Evolutionary conservation across 1,140 invertebrate genomes (phyloP), one percentile per base, ranked within the genome.

Genomic region (Orius laevigatus): DNA sequence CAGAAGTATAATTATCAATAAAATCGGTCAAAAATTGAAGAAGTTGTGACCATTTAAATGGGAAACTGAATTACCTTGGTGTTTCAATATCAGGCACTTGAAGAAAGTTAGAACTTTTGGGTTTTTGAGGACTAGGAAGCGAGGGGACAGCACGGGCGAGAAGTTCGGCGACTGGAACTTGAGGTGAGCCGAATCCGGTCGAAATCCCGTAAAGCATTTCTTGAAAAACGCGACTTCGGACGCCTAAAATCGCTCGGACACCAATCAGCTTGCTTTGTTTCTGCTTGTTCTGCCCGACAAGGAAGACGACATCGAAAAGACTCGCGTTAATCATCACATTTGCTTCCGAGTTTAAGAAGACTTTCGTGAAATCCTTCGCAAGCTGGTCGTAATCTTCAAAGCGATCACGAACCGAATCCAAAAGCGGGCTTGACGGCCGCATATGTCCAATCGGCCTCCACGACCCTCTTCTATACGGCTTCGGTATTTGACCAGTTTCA

Each of bases 161-260:
- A 41, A 91, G 66, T 62, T 92, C 85, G 0, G 85, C 86, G 2
- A 90, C 85, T 1, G 86, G 87, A 49, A 89, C 85, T 70, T 89
- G 86, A 1, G 84, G 87, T 45, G 85, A 89, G n/a, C 88, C 86
- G 60, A 91, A 91, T 34, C 86, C 86, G 0, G 87, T 85, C 59
- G 88, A 85, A 56, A 93, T 92, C 50, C 89, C 89, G 62, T 93
- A 93, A 14, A 94, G 65, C 87, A 94, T 92, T 68, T 94, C 88
- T 71, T 93, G 81, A 60, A 88, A 88, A 11, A 81, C 78, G 55
- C 76, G 77, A 70, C 84, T 88, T 55, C 89, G 68, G 1, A 94
- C 88, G 14, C 87, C 89, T 15, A 94, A 67, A 56, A 93, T 92
- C 5, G 89, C 89, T 57, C 89, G 65, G 3, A 94, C 87, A 0